Evolutionary conservation across 1,140 invertebrate genomes (phyloP), one percentile per base, ranked within the genome.

Genomic region (Drosophila nigrodunni): DNA sequence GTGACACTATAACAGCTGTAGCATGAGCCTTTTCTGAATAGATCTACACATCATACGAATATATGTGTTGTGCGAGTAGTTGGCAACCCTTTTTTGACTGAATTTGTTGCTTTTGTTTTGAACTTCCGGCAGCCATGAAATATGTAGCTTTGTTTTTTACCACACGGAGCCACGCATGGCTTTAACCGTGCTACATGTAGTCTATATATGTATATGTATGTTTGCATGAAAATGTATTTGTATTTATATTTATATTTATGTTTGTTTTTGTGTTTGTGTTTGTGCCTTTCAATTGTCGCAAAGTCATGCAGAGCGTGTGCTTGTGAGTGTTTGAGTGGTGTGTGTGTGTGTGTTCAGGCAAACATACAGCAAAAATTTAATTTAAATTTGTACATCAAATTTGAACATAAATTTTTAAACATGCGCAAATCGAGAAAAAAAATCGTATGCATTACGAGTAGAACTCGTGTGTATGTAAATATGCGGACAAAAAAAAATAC

Each of bases 361-460:
- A 30, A 73, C 71, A 76, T 44, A 60, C 61, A 60, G 50, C 65
- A 67, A 61, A 82, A 89, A 88, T 89, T 85, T 85, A 89, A 89
- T 85, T 88, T 88, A 87, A 89, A 89, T 88, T 88, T 85, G 77
- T 78, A 71, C 85, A 85, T 88, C 73, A 88, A 89, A 88, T 75
- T 88, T 76, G 52, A 75, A 52, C 68, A 83, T 88, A 73, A 71
- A 89, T 88, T 78, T 78, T 88, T 89, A 75, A 89, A 73, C 60
- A 62, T 49, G 72, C 46, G 11, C 44, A 64, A 7, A 50, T 65
- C 39, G 58, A 39, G 37, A 60, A 49, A 71, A 34, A 61, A 67
- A 66, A 64, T 66, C 39, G 35, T n/a, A 15, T 15, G 15, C 47
- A 55, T 61, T 61, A 39, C 50, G 30, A 52, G 35, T 41, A 61